A percentile compares a stretch with the other conserved stretches of the same genome.
Conservation (phyloP, 64 coral and sea anemone species). For the Porites australiensis region DNA sequence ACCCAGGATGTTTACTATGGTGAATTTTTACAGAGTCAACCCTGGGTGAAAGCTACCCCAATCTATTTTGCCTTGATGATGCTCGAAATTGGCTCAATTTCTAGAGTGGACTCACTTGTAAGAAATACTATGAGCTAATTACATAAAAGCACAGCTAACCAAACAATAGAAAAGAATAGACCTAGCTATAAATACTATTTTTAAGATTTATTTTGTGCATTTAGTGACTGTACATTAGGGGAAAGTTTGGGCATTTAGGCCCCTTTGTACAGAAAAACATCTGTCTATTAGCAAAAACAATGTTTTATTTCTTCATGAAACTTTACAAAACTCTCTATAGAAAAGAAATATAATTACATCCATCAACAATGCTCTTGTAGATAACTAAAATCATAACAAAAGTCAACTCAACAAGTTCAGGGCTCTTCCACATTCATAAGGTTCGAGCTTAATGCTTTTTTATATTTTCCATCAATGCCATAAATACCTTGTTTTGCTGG, state of each 20-base stretch:
- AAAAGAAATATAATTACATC: conserved; percentile 55
- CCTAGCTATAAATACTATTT: conserved; percentile 43
- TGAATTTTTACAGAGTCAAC: too few species aligned
- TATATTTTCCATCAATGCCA: conserved; percentile 49
- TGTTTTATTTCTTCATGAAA: conserved; percentile 51
- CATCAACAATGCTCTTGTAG: conserved; percentile 39
- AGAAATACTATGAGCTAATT: too few species aligned
- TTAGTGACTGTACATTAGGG: conserved; percentile 45
- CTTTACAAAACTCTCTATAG: conserved; percentile 61
- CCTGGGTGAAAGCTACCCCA: too few species aligned
- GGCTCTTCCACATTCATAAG: conserved; percentile 59
- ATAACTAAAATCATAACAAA: conserved; percentile 51
- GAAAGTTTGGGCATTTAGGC: conserved; percentile 54
- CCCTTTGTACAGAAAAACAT: conserved; percentile 49
- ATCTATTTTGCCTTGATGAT: too few species aligned
- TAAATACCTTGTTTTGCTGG: conserved; percentile 72
- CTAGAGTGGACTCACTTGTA: too few species aligned
- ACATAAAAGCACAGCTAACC: too few species aligned
- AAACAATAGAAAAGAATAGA: conserved; percentile 1
- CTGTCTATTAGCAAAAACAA: conserved; percentile 44
- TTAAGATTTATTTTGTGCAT: conserved; percentile 48
- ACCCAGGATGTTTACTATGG: too few species aligned
- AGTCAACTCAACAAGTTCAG: conserved; percentile 62
- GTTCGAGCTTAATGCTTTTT: conserved; percentile 66
- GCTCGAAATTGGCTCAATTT: too few species aligned